phyloP scores from a whole-genome alignment of 1,140 invertebrate species.

The Neuroterus valhalla region DNA sequence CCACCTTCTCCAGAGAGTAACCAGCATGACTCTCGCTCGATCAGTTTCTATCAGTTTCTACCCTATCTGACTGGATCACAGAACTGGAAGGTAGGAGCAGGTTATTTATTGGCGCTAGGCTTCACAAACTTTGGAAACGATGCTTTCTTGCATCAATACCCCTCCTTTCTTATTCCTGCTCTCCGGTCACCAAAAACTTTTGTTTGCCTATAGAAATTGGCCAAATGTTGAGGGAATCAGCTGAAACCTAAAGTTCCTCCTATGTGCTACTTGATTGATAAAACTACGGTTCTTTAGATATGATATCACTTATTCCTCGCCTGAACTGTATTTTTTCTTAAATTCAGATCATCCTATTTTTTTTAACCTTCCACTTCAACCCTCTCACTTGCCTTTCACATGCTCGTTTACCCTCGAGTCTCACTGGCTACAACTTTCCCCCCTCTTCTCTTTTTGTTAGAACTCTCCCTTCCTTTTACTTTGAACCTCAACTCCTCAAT shows the following conservation, averaged over 20 bases:
- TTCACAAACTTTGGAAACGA: conserved; percentile 15
- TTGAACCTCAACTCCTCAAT: too few species aligned
- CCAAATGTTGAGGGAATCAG: neutral
- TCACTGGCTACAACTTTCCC: too few species aligned
- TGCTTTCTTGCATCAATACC: conserved; percentile 18
- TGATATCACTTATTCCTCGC: neutral
- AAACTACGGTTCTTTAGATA: neutral
- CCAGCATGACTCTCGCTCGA: too few species aligned
- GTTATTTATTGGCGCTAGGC: conserved; percentile 10
- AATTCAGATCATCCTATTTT: neutral
- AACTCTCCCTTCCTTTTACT: too few species aligned
- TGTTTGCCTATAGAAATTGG: conserved; percentile 4
- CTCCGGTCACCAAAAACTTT: conserved; percentile 19
- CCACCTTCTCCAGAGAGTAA: too few species aligned
- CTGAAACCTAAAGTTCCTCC: conserved; percentile 12
- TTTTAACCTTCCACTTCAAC: too few species aligned
- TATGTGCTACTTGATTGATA: neutral
- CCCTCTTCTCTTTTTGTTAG: too few species aligned
- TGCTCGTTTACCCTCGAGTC: too few species aligned
- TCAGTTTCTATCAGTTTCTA: too few species aligned
- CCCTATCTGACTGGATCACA: too few species aligned
- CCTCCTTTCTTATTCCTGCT: neutral
- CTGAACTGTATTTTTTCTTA: neutral
- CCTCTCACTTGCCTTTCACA: neutral
- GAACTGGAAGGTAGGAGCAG: too few species aligned